phyloP scores from a whole-genome alignment of 30 jellyfish, hydroid and myxozoan genomes.

The Nemopilema nomurai region DNA sequence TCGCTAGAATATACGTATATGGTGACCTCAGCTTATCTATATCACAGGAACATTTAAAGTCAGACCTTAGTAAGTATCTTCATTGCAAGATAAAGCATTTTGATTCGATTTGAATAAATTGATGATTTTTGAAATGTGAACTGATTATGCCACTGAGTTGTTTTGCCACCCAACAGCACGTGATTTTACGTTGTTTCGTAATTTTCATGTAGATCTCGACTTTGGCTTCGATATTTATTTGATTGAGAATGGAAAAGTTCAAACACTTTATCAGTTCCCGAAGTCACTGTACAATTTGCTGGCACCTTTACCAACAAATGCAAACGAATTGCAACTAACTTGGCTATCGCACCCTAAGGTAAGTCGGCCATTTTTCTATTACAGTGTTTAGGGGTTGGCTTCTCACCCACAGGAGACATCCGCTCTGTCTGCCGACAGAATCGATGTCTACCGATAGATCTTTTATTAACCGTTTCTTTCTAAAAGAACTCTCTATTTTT shows the following conservation, averaged over 20 bases:
- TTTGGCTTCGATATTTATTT: constrained; percentile 73
- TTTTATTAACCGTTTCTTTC: background rate
- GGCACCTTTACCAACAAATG: constrained; percentile 62
- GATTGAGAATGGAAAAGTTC: constrained; percentile 63
- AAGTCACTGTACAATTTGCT: constrained; percentile 52
- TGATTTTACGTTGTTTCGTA: constrained; percentile 60
- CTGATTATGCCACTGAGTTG: constrained; percentile 24
- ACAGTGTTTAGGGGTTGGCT: background rate
- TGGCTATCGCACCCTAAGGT: constrained; percentile 88
- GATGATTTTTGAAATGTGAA: constrained; percentile 33
- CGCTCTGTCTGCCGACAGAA: background rate
- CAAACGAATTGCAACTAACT: constrained; percentile 65
- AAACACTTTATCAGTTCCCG: constrained; percentile 24
- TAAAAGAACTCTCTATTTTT: too few relatives aligned
- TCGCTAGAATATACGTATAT: constrained; percentile 35
- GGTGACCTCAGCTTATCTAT: constrained; percentile 69
- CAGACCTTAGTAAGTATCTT: constrained; percentile 71
- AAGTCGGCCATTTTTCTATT: constrained; percentile 41
- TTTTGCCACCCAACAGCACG: constrained; percentile 65
- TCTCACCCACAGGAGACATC: background rate
- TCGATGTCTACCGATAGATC: background rate
- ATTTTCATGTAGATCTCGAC: constrained; percentile 74
- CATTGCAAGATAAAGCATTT: background rate
- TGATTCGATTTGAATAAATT: constrained; percentile 19
- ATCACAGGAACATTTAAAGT: constrained; percentile 50